phyloP scores from a whole-genome alignment of 2,797 vertebrate genomes.

The Lutra lutra region DNA sequence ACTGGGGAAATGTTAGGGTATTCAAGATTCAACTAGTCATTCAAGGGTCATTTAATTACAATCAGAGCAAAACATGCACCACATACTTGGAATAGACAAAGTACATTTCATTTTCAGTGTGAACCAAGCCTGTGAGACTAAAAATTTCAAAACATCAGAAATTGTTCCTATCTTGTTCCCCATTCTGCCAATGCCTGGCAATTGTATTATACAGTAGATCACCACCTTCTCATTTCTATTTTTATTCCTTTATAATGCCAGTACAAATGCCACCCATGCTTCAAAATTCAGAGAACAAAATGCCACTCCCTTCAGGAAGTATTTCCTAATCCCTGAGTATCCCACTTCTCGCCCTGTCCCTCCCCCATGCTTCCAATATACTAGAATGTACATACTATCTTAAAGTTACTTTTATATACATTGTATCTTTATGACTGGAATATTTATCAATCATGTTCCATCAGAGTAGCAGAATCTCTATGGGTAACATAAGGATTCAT shows the following conservation, averaged over 20 bases:
- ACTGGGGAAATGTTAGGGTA: not conserved
- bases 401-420: not conserved
- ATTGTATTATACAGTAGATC: not conserved
- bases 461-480: not conserved
- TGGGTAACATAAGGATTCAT: not conserved
- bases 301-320: not conserved
- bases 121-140: not conserved
- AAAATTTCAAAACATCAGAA: not conserved
- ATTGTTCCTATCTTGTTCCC: not conserved
- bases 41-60: not conserved
- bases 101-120: not conserved
- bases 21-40: slow-evolving; percentile 44
- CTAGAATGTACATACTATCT: not conserved
- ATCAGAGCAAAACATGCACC: not conserved
- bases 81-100: not conserved
- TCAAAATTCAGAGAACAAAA: not conserved
- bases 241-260: not conserved
- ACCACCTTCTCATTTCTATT: not conserved
- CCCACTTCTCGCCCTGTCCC: no score
- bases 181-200: not conserved
- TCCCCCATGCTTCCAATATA: not conserved
- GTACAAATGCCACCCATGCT: not conserved
- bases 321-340: not conserved
- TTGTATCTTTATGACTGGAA: not conserved
- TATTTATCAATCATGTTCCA: not conserved